A percentile compares a stretch with the other conserved stretches of the same genome.
These are phyloP conservation scores for Maniola hyperantus DNA, from an alignment of 2,888 invertebrate species.

Conservation along the genomic window DNA sequence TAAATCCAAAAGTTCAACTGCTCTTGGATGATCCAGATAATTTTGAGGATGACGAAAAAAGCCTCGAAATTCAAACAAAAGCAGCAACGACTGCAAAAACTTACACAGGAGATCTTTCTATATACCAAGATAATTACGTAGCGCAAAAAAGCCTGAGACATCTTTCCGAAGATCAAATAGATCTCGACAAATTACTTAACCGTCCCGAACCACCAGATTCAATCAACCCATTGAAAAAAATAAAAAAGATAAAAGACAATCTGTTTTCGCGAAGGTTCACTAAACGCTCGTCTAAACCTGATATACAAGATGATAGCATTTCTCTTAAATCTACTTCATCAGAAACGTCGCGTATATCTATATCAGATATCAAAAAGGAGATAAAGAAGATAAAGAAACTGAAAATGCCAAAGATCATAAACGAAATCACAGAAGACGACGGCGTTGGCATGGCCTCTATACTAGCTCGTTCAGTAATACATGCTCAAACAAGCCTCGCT, in stretches of 20 bases:
- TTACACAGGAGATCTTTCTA: slow-evolving; percentile 62
- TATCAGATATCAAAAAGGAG: slow-evolving; percentile 69
- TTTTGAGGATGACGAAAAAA: slow-evolving; percentile 68
- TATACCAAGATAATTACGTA: slow-evolving; percentile 68
- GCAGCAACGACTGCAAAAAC: slow-evolving; percentile 54
- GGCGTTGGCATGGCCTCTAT: slow-evolving; percentile 85
- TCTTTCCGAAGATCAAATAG: slow-evolving; percentile 71
- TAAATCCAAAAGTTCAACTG: slow-evolving; percentile 67
- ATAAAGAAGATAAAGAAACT: slow-evolving; percentile 70
- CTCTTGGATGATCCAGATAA: slow-evolving; percentile 67
- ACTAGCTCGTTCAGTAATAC: slow-evolving; percentile 85
- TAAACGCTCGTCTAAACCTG: slow-evolving; percentile 75
- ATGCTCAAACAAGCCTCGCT: slow-evolving; percentile 82
- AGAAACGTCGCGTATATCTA: slow-evolving; percentile 72
- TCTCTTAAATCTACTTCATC: slow-evolving; percentile 80
- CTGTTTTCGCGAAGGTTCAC: slow-evolving; percentile 84
- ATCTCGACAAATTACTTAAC: slow-evolving; percentile 75
- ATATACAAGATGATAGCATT: slow-evolving; percentile 78
- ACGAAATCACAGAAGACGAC: slow-evolving; percentile 69
- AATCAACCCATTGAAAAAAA: slow-evolving; percentile 75
- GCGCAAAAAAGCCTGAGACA: slow-evolving; percentile 67
- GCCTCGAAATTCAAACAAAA: slow-evolving; percentile 43
- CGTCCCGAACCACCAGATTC: slow-evolving; percentile 72
- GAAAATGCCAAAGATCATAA: slow-evolving; percentile 68
- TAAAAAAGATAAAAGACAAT: slow-evolving; percentile 84